Evolutionary conservation across 1,140 invertebrate species (phyloP).

Genomic region (Caenorhabditis brenneri): DNA sequence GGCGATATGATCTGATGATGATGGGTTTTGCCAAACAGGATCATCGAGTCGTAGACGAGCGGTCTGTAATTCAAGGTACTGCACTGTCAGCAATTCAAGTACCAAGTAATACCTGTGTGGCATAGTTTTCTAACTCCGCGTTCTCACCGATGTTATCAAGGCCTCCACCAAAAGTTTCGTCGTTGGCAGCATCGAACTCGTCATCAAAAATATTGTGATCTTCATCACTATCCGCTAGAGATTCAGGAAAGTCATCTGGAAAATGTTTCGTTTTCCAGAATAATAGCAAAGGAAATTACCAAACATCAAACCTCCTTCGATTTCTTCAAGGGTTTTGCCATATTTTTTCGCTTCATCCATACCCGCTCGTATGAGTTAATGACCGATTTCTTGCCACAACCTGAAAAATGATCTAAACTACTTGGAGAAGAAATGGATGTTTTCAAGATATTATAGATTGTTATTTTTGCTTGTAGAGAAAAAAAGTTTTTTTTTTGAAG

Average conservation of each 20-base stretch:
- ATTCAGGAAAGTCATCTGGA: constrained; percentile 18
- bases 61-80: constrained; percentile 46
- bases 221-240: constrained; percentile 2
- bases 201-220: constrained; percentile 33
- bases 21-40: constrained; percentile 30
- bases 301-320: constrained; percentile 20
- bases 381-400: background rate
- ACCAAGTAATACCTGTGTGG: constrained; percentile 56
- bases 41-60: constrained; percentile 45
- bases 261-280: too few relatives aligned
- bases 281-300: too few relatives aligned
- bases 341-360: constrained; percentile 33
- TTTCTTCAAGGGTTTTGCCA: constrained; percentile 16
- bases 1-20: constrained; percentile 30
- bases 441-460: background rate
- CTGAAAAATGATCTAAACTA: background rate
- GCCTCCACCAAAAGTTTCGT: constrained; percentile 55
- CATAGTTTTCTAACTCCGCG: constrained; percentile 50
- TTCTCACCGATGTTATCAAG: background rate
- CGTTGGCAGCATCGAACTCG: constrained; percentile 55
- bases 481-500: background rate
- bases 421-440: background rate
- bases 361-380: background rate
- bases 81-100: too few relatives aligned
- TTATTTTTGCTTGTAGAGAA: background rate